Conservation (phyloP, 2,888 invertebrate species). For the Charanyca ferruginea region DNA sequence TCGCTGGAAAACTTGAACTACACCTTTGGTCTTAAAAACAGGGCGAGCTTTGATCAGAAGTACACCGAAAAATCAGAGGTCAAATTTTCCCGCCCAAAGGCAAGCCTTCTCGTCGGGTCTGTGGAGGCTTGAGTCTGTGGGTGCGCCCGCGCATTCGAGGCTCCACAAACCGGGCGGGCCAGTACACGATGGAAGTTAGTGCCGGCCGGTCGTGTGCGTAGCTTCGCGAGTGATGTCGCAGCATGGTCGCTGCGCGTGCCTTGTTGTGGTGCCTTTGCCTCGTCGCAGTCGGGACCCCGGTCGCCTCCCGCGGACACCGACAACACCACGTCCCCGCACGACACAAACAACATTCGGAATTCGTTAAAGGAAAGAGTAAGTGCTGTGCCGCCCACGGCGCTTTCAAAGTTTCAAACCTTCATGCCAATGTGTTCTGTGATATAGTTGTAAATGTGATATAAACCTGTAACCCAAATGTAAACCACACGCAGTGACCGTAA, state of each 20-base stretch:
- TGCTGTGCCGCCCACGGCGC: constrained; percentile 76
- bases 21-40: not conserved
- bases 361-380: constrained; percentile 96
- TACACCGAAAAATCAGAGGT: constrained; percentile 3
- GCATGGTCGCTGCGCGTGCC: constrained; percentile 86
- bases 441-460: constrained; percentile 54
- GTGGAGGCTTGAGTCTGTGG: constrained; percentile 74
- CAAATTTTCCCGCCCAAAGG: constrained; percentile 75
- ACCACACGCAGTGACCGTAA: constrained; percentile 62
- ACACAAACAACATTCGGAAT: constrained; percentile 92
- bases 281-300: constrained; percentile 73
- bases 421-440: constrained; percentile 61
- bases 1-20: not conserved
- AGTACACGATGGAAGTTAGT: constrained; percentile 88
- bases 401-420: constrained; percentile 60
- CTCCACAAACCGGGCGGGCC: constrained; percentile 80
- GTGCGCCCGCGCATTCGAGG: constrained; percentile 83
- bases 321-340: constrained; percentile 78
- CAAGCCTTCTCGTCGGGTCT: constrained; percentile 53
- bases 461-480: constrained; percentile 58
- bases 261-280: constrained; percentile 85
- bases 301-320: constrained; percentile 79
- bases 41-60: not conserved
- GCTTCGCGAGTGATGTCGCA: constrained; percentile 88
- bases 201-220: constrained; percentile 83